A percentile compares a stretch with the other conserved stretches of the same genome.
Conservation (phyloP, 2,113 vertebrate species). For the Neotoma lepida region DNA sequence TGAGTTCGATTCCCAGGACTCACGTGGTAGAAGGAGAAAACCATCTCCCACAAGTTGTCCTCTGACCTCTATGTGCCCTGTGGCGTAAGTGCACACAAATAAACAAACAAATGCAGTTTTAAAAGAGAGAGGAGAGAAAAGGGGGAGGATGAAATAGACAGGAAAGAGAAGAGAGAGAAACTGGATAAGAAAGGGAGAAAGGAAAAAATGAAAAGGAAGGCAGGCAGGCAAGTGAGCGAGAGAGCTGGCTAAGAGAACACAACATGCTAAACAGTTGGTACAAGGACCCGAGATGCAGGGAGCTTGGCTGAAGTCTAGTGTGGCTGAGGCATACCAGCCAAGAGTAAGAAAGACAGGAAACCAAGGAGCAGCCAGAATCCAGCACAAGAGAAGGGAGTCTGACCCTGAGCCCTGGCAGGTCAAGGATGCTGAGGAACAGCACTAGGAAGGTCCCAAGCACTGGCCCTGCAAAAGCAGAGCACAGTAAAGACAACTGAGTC, state of each 20-base stretch:
- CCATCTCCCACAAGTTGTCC: neutral
- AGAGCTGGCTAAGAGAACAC: neutral
- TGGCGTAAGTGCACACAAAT: neutral
- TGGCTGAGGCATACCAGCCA: neutral
- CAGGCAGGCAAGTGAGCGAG: neutral
- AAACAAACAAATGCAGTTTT: neutral
- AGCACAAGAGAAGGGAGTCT: neutral
- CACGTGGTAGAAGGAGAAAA: neutral
- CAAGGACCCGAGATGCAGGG: constrained; percentile 1
- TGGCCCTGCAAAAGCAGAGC: neutral
- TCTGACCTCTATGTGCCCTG: neutral
- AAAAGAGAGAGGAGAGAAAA: neutral
- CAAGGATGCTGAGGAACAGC: neutral
- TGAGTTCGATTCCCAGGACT: neutral
- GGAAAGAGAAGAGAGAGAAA: neutral
- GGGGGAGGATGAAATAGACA: neutral
- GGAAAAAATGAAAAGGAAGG: too few species aligned
- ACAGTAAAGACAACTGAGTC: neutral
- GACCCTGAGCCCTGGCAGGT: neutral
- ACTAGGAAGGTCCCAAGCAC: neutral
- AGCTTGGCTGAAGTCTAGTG: neutral
- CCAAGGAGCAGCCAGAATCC: neutral
- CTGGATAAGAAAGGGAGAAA: neutral
- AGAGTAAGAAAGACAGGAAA: neutral
- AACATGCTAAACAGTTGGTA: neutral